Evolutionary conservation across 2,113 vertebrate species (phyloP).

Genomic region (Arizona elegans): DNA sequence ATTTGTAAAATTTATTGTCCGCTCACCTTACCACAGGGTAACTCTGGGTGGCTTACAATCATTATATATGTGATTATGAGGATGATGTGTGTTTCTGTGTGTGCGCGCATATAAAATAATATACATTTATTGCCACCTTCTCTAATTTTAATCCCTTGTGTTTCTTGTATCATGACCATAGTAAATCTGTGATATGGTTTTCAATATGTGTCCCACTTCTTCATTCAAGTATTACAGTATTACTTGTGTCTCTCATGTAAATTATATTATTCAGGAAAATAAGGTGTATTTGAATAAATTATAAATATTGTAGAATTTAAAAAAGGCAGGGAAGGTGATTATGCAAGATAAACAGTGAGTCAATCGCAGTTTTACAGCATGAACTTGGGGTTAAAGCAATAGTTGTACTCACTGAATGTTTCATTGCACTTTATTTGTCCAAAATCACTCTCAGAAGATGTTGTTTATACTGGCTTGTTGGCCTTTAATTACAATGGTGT

Average conservation of each 20-base stretch:
- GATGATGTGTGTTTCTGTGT: too few relatives aligned
- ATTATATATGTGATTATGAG: too few relatives aligned
- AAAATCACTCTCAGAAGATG: not conserved
- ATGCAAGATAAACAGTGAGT: not conserved
- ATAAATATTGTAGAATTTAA: not conserved
- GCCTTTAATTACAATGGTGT: not conserved
- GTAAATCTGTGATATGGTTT: not conserved
- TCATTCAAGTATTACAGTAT: not conserved
- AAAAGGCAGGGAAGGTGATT: not conserved
- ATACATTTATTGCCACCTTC: not conserved
- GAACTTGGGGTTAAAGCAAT: not conserved
- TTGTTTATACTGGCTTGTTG: not conserved
- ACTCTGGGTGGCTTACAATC: too few relatives aligned
- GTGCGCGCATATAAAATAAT: too few relatives aligned
- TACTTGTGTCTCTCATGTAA: not conserved
- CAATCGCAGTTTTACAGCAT: not conserved
- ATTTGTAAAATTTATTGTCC: not conserved
- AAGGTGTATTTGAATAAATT: not conserved
- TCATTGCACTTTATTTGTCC: not conserved
- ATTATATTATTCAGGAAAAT: not conserved
- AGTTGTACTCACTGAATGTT: not conserved
- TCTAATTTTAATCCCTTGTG: not conserved
- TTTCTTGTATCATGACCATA: not conserved
- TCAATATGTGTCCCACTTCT: not conserved
- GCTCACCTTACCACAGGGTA: too few relatives aligned